Evolutionary conservation across 2,888 invertebrate genomes (phyloP).

Genomic region (Stenolophus ochropezus): DNA sequence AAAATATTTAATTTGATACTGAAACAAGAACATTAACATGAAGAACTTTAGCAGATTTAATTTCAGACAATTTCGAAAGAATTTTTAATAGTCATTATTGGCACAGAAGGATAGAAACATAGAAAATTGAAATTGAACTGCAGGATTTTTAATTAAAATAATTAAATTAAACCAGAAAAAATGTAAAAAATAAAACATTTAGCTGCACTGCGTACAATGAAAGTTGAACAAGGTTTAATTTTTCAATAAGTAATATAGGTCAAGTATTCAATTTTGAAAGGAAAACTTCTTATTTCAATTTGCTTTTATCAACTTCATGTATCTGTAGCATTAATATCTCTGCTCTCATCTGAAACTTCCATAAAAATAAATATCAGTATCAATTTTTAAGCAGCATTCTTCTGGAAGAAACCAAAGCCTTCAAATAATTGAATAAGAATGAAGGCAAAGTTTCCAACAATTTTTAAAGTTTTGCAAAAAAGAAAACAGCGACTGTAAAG

Average conservation of each 20-base stretch:
- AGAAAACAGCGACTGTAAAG: conserved; percentile 32
- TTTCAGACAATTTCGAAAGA: too few relatives aligned
- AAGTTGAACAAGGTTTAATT: conserved; percentile 16
- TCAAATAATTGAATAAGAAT: conserved; percentile 57
- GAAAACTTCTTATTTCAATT: conserved; percentile 48
- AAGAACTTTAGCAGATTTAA: too few relatives aligned
- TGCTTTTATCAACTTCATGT: conserved; percentile 44
- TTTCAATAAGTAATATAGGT: conserved; percentile 31
- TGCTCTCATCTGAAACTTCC: conserved; percentile 37
- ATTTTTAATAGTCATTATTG: too few relatives aligned
- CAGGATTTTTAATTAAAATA: too few relatives aligned
- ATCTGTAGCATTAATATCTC: conserved; percentile 47
- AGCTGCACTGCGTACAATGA: not conserved
- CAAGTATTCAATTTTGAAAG: conserved; percentile 30
- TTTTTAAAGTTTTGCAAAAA: conserved; percentile 36
- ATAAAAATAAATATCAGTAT: conserved; percentile 52
- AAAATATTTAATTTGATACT: too few relatives aligned
- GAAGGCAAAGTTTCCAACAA: conserved; percentile 47
- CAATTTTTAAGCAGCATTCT: conserved; percentile 47
- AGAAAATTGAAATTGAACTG: too few relatives aligned
- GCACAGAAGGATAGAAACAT: too few relatives aligned
- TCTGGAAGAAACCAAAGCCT: conserved; percentile 37
- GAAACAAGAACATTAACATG: too few relatives aligned
- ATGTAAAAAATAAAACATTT: not conserved
- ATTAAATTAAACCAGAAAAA: too few relatives aligned